These are phyloP conservation scores for Byasa hedistus DNA, from an alignment of 2,888 invertebrate genomes.

Conservation along the genomic window DNA sequence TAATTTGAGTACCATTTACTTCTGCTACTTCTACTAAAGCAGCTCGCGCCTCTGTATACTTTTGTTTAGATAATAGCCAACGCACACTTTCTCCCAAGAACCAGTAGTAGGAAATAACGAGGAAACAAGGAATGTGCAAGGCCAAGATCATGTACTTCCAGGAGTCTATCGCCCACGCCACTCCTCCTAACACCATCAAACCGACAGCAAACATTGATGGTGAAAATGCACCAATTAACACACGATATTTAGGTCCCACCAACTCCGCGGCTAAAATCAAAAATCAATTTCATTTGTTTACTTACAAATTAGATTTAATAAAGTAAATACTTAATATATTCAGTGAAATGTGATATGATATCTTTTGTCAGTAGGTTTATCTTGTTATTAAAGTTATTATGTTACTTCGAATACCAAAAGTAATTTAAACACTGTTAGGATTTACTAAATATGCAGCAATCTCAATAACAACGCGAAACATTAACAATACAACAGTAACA, in stretches of 20 bases:
- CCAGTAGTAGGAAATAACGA: constrained; percentile 84
- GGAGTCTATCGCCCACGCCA: constrained; percentile 83
- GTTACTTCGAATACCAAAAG: too few species aligned
- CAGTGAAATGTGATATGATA: too few species aligned
- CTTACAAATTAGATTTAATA: too few species aligned
- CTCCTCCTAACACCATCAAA: constrained; percentile 82
- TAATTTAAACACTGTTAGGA: too few species aligned
- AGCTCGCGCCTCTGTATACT: constrained; percentile 80
- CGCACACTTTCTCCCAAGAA: constrained; percentile 84
- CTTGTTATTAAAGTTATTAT: too few species aligned
- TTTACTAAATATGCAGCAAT: too few species aligned
- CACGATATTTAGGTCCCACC: constrained; percentile 86
- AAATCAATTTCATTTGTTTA: too few species aligned
- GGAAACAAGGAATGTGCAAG: constrained; percentile 83
- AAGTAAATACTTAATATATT: too few species aligned
- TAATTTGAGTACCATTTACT: constrained; percentile 79
- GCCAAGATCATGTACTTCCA: constrained; percentile 85
- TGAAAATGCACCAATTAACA: constrained; percentile 84
- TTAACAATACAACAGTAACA: too few species aligned
- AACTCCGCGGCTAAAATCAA: constrained; percentile 83
- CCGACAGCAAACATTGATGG: constrained; percentile 86
- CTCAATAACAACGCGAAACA: too few species aligned
- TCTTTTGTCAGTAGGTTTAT: too few species aligned
- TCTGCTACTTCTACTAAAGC: constrained; percentile 82
- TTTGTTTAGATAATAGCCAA: constrained; percentile 86